phyloP scores from a whole-genome alignment of 2,888 invertebrate species.

The Autographa pulchrina region DNA sequence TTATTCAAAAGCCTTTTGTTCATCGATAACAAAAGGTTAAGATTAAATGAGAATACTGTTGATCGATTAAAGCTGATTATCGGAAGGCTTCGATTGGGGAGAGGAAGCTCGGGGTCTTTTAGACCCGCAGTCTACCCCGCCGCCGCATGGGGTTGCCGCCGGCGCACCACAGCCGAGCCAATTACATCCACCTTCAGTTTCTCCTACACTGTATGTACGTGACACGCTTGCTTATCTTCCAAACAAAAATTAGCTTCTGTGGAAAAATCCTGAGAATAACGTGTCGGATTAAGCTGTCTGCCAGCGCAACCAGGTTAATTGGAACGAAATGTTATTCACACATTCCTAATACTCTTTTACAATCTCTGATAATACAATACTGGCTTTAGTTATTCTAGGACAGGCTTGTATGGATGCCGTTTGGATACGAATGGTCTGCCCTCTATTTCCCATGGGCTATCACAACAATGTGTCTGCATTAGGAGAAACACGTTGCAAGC shows the following conservation, averaged over 20 bases:
- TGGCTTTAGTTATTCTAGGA: background rate
- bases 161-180: constrained; percentile 38
- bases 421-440: constrained; percentile 35
- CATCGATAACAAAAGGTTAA: constrained; percentile 59
- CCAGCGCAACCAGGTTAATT: constrained; percentile 40
- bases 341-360: constrained; percentile 12
- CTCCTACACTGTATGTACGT: constrained; percentile 43
- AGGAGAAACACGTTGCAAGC: constrained; percentile 36
- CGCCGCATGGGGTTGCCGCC: constrained; percentile 31
- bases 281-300: constrained; percentile 35
- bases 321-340: constrained; percentile 34
- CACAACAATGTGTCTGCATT: constrained; percentile 50
- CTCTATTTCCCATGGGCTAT: constrained; percentile 51
- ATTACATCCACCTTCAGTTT: constrained; percentile 55
- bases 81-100: constrained; percentile 43
- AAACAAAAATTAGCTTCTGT: constrained; percentile 43
- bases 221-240: constrained; percentile 44
- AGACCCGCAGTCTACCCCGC: constrained; percentile 12
- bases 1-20: constrained; percentile 59
- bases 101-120: constrained; percentile 24
- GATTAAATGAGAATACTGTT: constrained; percentile 57
- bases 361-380: background rate
- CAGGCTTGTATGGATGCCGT: background rate
- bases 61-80: constrained; percentile 55
- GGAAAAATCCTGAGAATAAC: constrained; percentile 41